Evolutionary conservation across 2,888 invertebrate species (phyloP), one percentile per base, ranked within the genome.

Genomic region (Mechanitis messenoides): DNA sequence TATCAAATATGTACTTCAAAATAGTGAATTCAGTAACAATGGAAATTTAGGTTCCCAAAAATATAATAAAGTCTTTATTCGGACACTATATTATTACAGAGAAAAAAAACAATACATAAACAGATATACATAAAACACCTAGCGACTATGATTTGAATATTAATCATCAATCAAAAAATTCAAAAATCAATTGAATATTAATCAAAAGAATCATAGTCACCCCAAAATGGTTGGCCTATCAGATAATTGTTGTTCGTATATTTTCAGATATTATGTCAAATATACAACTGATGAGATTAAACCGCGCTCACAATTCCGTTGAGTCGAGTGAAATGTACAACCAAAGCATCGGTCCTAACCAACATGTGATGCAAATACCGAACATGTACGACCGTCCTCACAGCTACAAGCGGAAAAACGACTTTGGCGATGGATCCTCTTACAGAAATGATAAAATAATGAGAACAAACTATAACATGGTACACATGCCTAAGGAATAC

Each of bases 401-500:
- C 4, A 69, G 75, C 1, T 87, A 84, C 68, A 90, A 90, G 67
- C 75, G 89, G 61, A 90, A 89, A 66, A 85, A 83, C 66, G 87
- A 89, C 45, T 90, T 86, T 60, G 82, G 82, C 2, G 87, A 88
- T 64, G 78, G 81, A 0, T 78, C 86, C 0, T 71, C 80, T 2
- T 89, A 85, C 60, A 83, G 87, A 67, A 80, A 80, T 1, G 87
- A 89, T 58, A 90, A 89, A 75, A 83, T 89, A 50, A 87, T 89
- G 87, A 76, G 90, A 58, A 79, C 84, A 1, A 79, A 78, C 56
- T 88, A 87, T 64, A 76, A 74, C 46, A 84, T 84, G 83, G 78
- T 83, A 2, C 88, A 85, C 58, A 79, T 75, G 45, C 74, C 79
- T 3, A 84, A 84, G 0, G 85, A 85, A 11, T 87, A 82, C 61